phyloP scores from a whole-genome alignment of 2,797 vertebrate species.

The Emys orbicularis region DNA sequence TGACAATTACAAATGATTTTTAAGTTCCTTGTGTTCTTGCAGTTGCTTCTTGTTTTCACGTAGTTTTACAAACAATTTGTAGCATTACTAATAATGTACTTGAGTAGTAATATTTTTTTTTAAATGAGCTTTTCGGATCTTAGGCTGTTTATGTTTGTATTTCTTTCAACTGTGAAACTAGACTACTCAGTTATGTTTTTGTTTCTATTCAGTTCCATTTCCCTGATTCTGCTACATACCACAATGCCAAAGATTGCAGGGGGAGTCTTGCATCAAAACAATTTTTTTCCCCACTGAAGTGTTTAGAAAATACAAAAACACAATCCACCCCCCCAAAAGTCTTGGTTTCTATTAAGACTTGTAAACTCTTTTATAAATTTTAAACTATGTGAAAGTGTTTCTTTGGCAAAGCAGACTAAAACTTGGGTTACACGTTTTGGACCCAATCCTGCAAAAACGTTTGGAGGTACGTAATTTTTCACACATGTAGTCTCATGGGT shows the following conservation, averaged over 20 bases:
- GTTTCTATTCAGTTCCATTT: neutral
- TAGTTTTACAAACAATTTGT: neutral
- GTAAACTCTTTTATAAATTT: slow-evolving; percentile 9
- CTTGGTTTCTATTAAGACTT: slow-evolving; percentile 7
- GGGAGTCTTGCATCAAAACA: neutral
- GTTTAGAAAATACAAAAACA: neutral
- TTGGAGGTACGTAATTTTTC: neutral
- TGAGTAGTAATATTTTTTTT: neutral
- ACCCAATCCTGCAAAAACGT: neutral
- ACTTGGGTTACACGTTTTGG: neutral
- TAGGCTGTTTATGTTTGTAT: neutral
- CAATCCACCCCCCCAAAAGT: neutral
- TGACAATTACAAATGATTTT: neutral
- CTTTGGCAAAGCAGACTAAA: neutral
- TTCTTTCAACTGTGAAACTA: neutral
- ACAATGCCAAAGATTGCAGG: neutral
- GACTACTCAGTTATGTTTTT: neutral
- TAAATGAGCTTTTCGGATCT: neutral
- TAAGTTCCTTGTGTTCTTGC: neutral
- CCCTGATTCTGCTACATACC: neutral
- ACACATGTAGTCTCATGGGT: neutral
- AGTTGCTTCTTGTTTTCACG: neutral
- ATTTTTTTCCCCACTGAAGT: neutral
- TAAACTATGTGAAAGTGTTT: neutral
- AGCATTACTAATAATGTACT: neutral